phyloP scores from a whole-genome alignment of 2,888 invertebrate genomes.

The Athripsodes cinereus region DNA sequence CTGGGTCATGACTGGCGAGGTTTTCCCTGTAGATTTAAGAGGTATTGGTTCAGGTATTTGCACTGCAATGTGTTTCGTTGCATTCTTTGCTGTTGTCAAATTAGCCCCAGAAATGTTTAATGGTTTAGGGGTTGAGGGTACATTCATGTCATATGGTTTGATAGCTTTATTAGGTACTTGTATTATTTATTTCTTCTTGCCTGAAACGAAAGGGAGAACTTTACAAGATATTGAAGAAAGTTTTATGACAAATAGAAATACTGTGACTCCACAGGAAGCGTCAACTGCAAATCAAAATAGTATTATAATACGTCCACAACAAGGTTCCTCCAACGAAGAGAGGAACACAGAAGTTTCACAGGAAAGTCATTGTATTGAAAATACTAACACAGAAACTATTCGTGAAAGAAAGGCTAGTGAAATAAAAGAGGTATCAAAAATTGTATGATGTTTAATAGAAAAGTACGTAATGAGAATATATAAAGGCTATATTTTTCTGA shows the following conservation, averaged over 20 bases:
- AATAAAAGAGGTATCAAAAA: too few species aligned
- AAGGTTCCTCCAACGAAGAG: too few species aligned
- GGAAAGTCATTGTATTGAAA: too few species aligned
- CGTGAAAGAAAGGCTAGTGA: too few species aligned
- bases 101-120: conserved; percentile 56
- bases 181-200: conserved; percentile 54
- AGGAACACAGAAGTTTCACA: too few species aligned
- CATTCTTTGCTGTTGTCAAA: conserved; percentile 63
- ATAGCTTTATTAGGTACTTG: conserved; percentile 53
- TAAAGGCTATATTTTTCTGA: too few species aligned
- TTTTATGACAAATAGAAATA: conserved; percentile 34
- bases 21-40: conserved; percentile 57
- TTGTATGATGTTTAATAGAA: too few species aligned
- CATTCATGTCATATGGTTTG: conserved; percentile 57
- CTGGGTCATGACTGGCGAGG: conserved; percentile 70
- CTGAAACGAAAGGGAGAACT: conserved; percentile 65
- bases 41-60: conserved; percentile 63
- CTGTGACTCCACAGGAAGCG: too few species aligned
- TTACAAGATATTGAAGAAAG: conserved; percentile 61
- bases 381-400: too few species aligned
- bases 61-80: conserved; percentile 56
- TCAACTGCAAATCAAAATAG: too few species aligned
- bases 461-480: too few species aligned
- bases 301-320: too few species aligned
- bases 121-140: conserved; percentile 51